Conservation (phyloP, 2,888 invertebrate genomes). For the Drosophila prostipennis region DNA sequence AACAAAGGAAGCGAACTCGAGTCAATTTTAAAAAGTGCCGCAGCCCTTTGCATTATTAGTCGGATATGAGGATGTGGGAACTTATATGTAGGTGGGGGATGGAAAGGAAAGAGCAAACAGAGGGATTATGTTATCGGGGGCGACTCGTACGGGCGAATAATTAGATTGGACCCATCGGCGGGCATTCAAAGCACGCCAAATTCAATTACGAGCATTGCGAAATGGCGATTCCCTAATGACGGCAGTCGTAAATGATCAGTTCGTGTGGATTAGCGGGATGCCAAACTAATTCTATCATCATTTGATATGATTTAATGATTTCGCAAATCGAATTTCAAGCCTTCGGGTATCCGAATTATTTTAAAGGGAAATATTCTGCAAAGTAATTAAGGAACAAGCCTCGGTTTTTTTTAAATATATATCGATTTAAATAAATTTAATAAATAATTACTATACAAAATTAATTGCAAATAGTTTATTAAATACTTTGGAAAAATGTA, state of each 20-base stretch:
- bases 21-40: slow-evolving; percentile 71
- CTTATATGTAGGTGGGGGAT: background rate
- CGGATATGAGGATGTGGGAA: background rate
- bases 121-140: slow-evolving; percentile 30
- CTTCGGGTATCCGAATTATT: background rate
- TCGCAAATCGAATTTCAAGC: background rate
- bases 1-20: slow-evolving; percentile 24
- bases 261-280: background rate
- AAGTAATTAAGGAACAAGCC: background rate
- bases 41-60: slow-evolving; percentile 40
- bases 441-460: too few relatives aligned
- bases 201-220: slow-evolving; percentile 43
- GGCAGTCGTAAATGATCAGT: slow-evolving; percentile 5
- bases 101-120: slow-evolving; percentile 8
- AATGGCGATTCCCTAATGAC: background rate
- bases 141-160: slow-evolving; percentile 26
- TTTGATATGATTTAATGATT: background rate
- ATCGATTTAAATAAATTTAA: too few relatives aligned
- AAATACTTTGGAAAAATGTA: too few relatives aligned
- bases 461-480: too few relatives aligned
- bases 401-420: too few relatives aligned
- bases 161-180: slow-evolving; percentile 32
- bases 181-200: slow-evolving; percentile 43
- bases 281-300: slow-evolving; percentile 1
- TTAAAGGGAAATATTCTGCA: too few relatives aligned